Evolutionary conservation across 2,888 invertebrate species (phyloP), one percentile per base, ranked within the genome.

Genomic region (Plemyria rubiginata): DNA sequence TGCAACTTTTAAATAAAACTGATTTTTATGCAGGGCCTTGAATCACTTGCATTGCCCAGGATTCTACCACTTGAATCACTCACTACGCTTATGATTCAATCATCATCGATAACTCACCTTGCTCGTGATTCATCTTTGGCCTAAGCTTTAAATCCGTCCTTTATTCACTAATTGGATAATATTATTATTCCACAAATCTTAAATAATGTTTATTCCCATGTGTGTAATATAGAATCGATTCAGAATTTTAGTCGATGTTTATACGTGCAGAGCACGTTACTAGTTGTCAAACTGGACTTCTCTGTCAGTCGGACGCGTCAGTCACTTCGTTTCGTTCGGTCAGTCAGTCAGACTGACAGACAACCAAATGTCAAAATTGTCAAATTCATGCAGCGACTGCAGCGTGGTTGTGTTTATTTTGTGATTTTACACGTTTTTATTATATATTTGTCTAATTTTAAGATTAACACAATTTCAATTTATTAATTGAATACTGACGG

Each of bases 391-490:
- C 13, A n/a, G 13, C 38, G 38, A 6, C 9, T 11, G 41, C 56
- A 49, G 49, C 56, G 57, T 57, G 58, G 51, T 28, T 36, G 22
- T 46, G 28, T 13, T 38, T 13, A 13, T 36, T 43, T 15, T 13
- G 13, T 36, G 2, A 54, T 49, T 11, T 2, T 15, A 11, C 12
- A 40, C 13, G 22, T 56, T 15, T 38, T 13, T 12, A 12, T 36
- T 13, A 15, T 0, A 7, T 49, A 48, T 45, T 40, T 11, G 15
- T 40, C 11, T 6, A 0, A 38, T 11, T n/a, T n/a, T 59, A 55
- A 36, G 54, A 64, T 49, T 71, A 67, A 73, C 67, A 67, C 32
- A 32, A 12, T 28, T 40, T 22, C 22, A 32, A 11, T 9, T 16
- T 29, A 50, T 4, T 6, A 54, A 16, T 36, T 40, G 51, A 65